Evolutionary conservation across 2,797 vertebrate species (phyloP).

Genomic region (Leptodactylus fallax): DNA sequence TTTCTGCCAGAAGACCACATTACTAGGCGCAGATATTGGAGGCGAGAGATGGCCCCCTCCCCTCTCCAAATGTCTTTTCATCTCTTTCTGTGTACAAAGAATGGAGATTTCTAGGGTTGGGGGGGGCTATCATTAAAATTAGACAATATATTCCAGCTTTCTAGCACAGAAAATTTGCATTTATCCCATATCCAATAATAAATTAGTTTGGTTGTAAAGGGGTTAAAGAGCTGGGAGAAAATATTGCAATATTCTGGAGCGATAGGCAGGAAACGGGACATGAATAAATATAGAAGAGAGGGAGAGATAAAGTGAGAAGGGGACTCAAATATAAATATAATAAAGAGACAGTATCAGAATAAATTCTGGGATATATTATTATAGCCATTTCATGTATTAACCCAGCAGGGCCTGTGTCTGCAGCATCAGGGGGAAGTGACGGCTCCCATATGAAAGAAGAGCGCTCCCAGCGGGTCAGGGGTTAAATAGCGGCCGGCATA

Average conservation of each 20-base stretch:
- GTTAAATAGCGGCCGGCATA: not conserved
- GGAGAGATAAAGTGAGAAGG: constrained; percentile 25
- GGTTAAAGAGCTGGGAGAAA: constrained; percentile 29
- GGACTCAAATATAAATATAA: constrained; percentile 33
- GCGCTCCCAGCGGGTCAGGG: not conserved
- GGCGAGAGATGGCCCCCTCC: not conserved
- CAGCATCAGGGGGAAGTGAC: not conserved
- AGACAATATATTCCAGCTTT: constrained; percentile 39
- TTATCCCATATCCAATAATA: not conserved
- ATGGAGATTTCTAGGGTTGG: not conserved
- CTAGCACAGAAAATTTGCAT: constrained; percentile 23
- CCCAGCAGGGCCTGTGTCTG: not conserved
- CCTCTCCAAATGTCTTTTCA: not conserved
- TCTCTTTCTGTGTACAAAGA: not conserved
- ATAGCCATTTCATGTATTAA: not conserved
- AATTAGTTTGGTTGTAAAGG: not conserved
- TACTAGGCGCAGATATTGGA: constrained; percentile 4
- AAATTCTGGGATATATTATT: not conserved
- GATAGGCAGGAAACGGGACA: constrained; percentile 5
- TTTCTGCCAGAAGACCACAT: constrained; percentile 5
- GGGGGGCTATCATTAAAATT: constrained; percentile 18
- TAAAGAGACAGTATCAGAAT: constrained; percentile 37
- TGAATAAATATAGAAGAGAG: constrained; percentile 45
- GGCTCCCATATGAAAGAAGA: not conserved
- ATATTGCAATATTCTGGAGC: constrained; percentile 19